Percentiles rank a stretch among this genome's conserved stretches.
These are phyloP conservation scores for Otis tarda DNA, from an alignment of 2,113 vertebrate genomes.

Conservation along the genomic window DNA sequence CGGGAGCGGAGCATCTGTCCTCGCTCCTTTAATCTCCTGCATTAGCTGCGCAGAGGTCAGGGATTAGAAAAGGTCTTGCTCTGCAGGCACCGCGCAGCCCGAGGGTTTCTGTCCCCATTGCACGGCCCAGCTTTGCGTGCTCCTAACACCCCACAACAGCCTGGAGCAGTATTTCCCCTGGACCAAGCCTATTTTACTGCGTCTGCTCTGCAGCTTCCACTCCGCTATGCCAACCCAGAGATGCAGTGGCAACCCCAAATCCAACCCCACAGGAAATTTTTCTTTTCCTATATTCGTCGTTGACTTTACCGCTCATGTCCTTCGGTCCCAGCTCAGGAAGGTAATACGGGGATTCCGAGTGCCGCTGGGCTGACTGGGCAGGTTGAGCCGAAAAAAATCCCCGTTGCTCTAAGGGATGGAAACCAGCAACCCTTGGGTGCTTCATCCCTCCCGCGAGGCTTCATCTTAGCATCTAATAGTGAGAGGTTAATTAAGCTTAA, in stretches of 20 bases:
- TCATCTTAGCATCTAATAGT: background rate
- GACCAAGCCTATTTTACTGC: background rate
- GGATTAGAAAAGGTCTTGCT: background rate
- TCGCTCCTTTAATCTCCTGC: background rate
- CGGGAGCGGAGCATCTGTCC: background rate
- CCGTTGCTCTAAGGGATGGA: background rate
- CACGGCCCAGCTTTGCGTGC: rapidly evolving
- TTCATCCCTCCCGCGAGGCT: background rate
- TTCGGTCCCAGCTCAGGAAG: background rate
- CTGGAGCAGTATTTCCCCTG: background rate
- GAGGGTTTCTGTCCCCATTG: background rate
- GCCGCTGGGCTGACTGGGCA: background rate
- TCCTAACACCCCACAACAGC: background rate
- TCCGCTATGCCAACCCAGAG: background rate
- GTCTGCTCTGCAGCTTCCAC: background rate
- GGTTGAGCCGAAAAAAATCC: background rate
- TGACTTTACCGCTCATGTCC: background rate
- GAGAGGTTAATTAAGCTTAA: background rate
- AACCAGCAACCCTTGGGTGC: rapidly evolving
- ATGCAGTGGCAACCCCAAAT: background rate
- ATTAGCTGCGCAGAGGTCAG: background rate
- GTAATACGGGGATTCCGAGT: rapidly evolving
- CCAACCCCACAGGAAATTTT: background rate
- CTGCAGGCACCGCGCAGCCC: background rate
- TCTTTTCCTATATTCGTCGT: background rate